These are phyloP conservation scores for Trachythela sp. DNA, from an alignment of 64 coral and sea anemone species.

Conservation along the genomic window DNA sequence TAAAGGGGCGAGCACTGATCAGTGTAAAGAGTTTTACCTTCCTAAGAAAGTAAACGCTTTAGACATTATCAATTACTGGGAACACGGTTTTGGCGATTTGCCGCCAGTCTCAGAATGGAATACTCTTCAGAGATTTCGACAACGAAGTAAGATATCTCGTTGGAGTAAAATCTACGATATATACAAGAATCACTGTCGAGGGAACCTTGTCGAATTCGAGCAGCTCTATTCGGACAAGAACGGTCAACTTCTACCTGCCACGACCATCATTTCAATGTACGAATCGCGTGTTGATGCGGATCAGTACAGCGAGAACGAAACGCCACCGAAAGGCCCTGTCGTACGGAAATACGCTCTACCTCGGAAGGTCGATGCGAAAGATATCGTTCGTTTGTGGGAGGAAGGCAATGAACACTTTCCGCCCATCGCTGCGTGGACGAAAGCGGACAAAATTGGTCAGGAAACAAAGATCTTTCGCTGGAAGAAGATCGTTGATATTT, in stretches of 20 bases:
- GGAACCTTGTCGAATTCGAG: conserved; percentile 72
- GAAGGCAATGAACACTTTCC: conserved; percentile 87
- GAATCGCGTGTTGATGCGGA: conserved; percentile 6
- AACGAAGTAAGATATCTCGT: conserved; percentile 94
- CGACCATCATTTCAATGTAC: conserved; percentile 12
- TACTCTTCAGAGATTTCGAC: conserved; percentile 80
- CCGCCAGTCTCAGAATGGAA: conserved; percentile 81
- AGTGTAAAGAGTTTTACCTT: conserved; percentile 1
- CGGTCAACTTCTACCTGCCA: not conserved
- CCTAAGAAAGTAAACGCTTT: conserved; percentile 90
- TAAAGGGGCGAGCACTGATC: not conserved
- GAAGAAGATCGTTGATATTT: conserved; percentile 98
- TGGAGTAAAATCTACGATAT: conserved; percentile 99
- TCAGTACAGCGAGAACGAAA: not conserved
- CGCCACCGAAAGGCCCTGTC: not conserved
- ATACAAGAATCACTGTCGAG: conserved; percentile 84
- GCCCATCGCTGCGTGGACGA: conserved; percentile 78
- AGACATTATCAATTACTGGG: conserved; percentile 89
- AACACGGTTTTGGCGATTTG: conserved; percentile 63
- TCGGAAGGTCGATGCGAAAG: conserved; percentile 88
- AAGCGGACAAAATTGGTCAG: conserved; percentile 91
- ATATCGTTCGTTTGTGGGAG: conserved; percentile 85
- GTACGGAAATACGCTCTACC: conserved; percentile 57
- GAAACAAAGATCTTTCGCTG: conserved; percentile 98
- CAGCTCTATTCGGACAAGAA: conserved; percentile 71